These are phyloP conservation scores for Ornithoptera alexandrae DNA, from an alignment of 2,888 invertebrate genomes.

Conservation along the genomic window DNA sequence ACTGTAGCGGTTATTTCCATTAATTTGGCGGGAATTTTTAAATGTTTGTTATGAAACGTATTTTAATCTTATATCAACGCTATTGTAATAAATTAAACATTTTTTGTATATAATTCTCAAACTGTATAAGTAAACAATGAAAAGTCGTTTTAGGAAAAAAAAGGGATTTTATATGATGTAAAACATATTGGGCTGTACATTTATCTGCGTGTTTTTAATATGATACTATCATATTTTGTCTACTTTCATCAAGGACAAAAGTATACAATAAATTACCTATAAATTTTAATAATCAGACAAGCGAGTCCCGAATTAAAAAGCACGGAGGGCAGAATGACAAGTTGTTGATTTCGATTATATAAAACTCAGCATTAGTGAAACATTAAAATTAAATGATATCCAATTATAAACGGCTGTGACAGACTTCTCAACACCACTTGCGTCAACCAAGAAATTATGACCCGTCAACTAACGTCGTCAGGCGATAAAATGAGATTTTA, in stretches of 20 bases:
- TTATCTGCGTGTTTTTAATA: too few species aligned
- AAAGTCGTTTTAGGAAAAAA: neutral
- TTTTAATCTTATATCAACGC: too few species aligned
- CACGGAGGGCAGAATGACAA: neutral
- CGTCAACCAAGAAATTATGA: constrained; percentile 26
- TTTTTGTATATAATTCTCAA: too few species aligned
- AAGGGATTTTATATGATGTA: neutral
- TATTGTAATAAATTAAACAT: too few species aligned
- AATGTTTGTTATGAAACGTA: too few species aligned
- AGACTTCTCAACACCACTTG: constrained; percentile 7
- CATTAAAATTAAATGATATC: constrained; percentile 9
- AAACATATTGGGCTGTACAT: too few species aligned
- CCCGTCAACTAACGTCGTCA: constrained; percentile 26
- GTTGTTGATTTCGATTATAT: neutral
- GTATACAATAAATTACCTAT: too few species aligned
- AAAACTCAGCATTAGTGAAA: neutral
- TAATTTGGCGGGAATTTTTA: neutral
- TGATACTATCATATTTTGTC: too few species aligned
- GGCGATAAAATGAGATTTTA: constrained; percentile 18
- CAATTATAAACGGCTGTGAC: constrained; percentile 16
- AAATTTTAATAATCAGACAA: neutral
- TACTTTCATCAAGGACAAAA: too few species aligned
- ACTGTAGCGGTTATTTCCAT: neutral
- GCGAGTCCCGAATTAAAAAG: neutral
- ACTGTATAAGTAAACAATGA: neutral